phyloP scores from a whole-genome alignment of 2,797 vertebrate species.

The Champsocephalus gunnari region DNA sequence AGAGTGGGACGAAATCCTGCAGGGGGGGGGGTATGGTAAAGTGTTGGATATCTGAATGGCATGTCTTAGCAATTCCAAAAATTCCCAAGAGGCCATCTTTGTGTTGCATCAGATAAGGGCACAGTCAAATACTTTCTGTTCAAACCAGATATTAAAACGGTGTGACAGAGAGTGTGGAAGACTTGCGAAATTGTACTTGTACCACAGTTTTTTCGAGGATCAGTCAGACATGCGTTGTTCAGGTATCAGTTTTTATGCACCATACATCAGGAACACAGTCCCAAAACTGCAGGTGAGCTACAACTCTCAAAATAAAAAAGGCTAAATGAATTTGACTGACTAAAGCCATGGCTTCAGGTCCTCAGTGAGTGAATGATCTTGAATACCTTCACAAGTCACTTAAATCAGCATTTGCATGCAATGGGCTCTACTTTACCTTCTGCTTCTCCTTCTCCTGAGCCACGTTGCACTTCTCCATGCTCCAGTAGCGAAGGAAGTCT shows the following conservation, averaged over 20 bases:
- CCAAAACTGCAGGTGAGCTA: too few relatives aligned
- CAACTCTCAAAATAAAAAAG: too few relatives aligned
- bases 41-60: background rate
- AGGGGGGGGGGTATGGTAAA: slow-evolving; percentile 1
- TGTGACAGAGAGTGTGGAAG: background rate
- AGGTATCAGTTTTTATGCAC: too few relatives aligned
- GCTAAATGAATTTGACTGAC: background rate
- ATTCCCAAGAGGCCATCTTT: background rate
- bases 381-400: background rate
- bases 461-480: slow-evolving; percentile 94
- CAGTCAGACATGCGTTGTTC: too few relatives aligned
- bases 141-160: background rate
- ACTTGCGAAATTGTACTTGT: background rate
- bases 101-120: background rate
- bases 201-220: background rate
- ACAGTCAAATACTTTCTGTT: slow-evolving; percentile 8
- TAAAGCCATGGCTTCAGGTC: background rate
- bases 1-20: slow-evolving; percentile 96
- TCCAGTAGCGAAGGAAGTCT: slow-evolving; percentile 96
- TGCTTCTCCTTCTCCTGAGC: slow-evolving; percentile 94
- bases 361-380: background rate
- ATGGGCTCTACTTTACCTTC: slow-evolving; percentile 81
- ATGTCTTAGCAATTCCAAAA: background rate
- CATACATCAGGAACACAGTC: too few relatives aligned
- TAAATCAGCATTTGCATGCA: background rate